Conservation (phyloP, 2,888 invertebrate species). For the Lottia scabra region DNA sequence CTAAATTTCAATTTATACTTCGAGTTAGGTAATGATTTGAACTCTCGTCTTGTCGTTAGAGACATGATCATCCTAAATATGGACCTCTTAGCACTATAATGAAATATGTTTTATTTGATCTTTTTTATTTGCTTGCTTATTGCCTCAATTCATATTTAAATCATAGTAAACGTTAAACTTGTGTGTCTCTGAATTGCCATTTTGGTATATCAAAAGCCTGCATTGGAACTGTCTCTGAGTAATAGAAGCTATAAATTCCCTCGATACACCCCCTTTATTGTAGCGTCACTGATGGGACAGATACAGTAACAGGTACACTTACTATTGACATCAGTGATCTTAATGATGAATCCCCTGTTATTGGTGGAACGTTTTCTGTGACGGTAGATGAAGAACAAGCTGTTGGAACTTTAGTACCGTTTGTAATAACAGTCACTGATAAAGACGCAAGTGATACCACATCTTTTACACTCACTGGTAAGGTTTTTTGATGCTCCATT, state of each 20-base stretch:
- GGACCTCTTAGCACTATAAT: no score
- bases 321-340: slow-evolving; percentile 46
- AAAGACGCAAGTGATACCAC: slow-evolving; percentile 35
- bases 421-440: slow-evolving; percentile 37
- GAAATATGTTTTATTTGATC: no score
- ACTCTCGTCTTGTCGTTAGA: no score
- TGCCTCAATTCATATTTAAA: no score
- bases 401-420: slow-evolving; percentile 34
- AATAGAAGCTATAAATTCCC: no score
- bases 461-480: slow-evolving; percentile 25
- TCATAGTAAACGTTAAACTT: no score
- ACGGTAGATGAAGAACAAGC: slow-evolving; percentile 39
- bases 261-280: neutral
- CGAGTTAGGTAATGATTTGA: neutral
- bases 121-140: no score
- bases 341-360: slow-evolving; percentile 55
- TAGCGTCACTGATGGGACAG: neutral
- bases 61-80: no score
- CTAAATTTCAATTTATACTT: neutral
- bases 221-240: no score
- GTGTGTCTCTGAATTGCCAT: no score
- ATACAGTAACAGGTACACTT: slow-evolving; percentile 23
- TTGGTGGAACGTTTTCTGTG: slow-evolving; percentile 27
- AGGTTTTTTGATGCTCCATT: no score
- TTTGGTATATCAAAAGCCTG: no score